Evolutionary conservation across 2,113 vertebrate species (phyloP).

Genomic region (Mungos mungo): DNA sequence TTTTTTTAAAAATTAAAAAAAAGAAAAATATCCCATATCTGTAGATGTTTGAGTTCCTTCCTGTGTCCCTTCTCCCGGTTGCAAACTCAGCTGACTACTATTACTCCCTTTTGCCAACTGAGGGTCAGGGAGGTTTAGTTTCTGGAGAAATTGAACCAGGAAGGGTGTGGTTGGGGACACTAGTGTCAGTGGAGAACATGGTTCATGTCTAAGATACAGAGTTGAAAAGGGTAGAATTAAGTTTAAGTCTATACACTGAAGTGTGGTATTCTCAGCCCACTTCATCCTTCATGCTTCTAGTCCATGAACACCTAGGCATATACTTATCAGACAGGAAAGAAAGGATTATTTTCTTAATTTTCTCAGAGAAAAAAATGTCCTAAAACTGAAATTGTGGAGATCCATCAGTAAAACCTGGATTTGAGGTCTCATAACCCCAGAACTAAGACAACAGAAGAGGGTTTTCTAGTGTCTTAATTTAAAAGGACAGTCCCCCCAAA

Average conservation of each 20-base stretch:
- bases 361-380: not conserved
- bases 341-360: constrained; percentile 47
- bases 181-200: not conserved
- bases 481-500: not conserved
- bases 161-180: not conserved
- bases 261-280: not conserved
- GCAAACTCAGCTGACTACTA: not conserved
- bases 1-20: too few species aligned
- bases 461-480: not conserved
- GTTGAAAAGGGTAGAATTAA: not conserved
- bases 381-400: not conserved
- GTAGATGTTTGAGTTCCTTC: not conserved
- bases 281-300: not conserved
- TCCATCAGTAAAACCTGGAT: constrained; percentile 26
- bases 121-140: not conserved
- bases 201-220: not conserved
- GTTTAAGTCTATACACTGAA: not conserved
- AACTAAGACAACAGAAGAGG: constrained; percentile 23
- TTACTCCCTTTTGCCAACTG: not conserved
- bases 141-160: not conserved
- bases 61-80: not conserved
- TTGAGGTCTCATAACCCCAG: not conserved
- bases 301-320: not conserved
- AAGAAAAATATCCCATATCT: not conserved
- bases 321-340: not conserved